phyloP scores from a whole-genome alignment of 2,797 vertebrate genomes.

The Astyanax mexicanus region DNA sequence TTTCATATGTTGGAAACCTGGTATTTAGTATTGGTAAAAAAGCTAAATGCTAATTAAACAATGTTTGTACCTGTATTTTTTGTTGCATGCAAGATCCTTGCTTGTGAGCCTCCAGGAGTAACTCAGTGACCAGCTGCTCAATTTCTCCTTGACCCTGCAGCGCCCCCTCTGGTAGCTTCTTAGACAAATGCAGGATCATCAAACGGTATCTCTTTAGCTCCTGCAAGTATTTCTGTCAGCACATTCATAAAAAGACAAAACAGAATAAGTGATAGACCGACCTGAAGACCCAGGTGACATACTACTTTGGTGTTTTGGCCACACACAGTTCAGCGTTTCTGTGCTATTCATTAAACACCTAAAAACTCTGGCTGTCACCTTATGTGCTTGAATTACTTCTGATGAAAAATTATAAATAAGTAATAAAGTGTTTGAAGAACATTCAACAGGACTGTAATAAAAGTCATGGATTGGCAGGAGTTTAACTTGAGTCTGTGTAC shows the following conservation, averaged over 20 bases:
- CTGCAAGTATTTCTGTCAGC: conserved; percentile 82
- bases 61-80: conserved; percentile 81
- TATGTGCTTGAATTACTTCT: background rate
- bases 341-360: background rate
- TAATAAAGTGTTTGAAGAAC: background rate
- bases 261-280: background rate
- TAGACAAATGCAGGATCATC: conserved; percentile 75
- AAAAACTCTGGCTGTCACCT: background rate
- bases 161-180: conserved; percentile 70
- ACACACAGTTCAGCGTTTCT: background rate
- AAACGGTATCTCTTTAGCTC: conserved; percentile 78
- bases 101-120: conserved; percentile 78
- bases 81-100: conserved; percentile 78
- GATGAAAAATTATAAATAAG: background rate
- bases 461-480: background rate
- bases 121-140: conserved; percentile 71
- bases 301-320: background rate
- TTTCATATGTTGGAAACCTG: too few species aligned
- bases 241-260: conserved; percentile 23
- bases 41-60: too few species aligned
- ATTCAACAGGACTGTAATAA: background rate
- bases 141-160: conserved; percentile 76
- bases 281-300: too few species aligned
- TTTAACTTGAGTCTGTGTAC: conserved; percentile 67
- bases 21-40: background rate